These are phyloP conservation scores for Corapipo altera DNA, from an alignment of 2,113 vertebrate species.

Conservation along the genomic window DNA sequence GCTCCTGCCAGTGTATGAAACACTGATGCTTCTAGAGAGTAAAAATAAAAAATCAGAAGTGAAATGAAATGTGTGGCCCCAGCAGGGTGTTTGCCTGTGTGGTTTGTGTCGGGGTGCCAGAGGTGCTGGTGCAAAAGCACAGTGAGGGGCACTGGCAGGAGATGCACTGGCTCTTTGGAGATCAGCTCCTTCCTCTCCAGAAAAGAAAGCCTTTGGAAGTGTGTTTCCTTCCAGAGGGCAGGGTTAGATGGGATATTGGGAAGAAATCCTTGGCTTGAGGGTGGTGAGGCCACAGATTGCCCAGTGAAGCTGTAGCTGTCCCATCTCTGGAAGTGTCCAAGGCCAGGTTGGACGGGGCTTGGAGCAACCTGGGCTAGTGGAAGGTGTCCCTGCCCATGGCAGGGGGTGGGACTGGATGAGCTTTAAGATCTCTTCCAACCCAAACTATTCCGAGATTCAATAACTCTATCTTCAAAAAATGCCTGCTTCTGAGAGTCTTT, in stretches of 20 bases:
- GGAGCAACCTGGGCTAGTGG: neutral
- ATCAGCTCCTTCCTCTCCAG: neutral
- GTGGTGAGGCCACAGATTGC: neutral
- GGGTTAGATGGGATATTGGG: rapidly evolving
- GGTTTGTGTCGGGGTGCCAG: neutral
- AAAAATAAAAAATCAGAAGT: rapidly evolving
- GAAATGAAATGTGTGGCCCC: rapidly evolving
- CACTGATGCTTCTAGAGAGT: rapidly evolving
- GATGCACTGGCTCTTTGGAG: neutral
- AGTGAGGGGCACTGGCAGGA: neutral
- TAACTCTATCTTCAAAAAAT: neutral
- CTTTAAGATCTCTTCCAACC: neutral
- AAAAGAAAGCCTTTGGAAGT: neutral
- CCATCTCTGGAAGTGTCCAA: neutral
- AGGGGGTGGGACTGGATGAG: rapidly evolving
- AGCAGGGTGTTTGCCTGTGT: rapidly evolving
- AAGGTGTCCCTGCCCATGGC: neutral
- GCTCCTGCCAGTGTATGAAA: rapidly evolving
- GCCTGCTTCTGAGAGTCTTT: neutral
- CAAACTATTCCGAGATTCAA: too few relatives aligned
- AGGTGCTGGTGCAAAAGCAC: neutral
- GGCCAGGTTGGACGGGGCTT: neutral
- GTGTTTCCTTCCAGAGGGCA: neutral
- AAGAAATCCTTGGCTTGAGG: rapidly evolving
- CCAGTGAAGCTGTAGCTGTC: neutral